phyloP scores from a whole-genome alignment of 2,797 vertebrate species.

The Hylomyscus alleni region DNA sequence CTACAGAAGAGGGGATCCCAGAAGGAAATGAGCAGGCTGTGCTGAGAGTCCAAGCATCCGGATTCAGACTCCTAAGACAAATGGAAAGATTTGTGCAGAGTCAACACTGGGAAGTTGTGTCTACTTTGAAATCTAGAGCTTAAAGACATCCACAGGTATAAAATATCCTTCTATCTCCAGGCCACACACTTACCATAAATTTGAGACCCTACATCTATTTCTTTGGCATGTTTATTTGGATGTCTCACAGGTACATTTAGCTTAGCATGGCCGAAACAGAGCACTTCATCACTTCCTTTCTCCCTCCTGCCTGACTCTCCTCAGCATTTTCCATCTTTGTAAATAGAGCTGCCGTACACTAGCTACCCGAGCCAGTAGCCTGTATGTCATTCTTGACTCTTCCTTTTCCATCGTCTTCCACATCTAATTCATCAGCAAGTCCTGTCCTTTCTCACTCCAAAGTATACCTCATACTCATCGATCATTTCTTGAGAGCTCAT shows the following conservation, averaged over 20 bases:
- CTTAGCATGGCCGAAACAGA: constrained; percentile 15
- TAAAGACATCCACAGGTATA: not conserved
- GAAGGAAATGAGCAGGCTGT: constrained; percentile 3
- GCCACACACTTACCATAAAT: not conserved
- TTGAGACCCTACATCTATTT: not conserved
- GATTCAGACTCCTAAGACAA: not conserved
- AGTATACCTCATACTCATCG: not conserved
- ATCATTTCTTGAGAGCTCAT: constrained; percentile 33
- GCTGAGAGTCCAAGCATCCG: constrained; percentile 29
- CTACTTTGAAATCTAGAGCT: not conserved
- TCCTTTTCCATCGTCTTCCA: constrained; percentile 36
- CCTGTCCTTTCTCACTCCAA: constrained; percentile 59
- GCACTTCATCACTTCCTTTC: not conserved
- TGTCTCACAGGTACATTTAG: constrained; percentile 17
- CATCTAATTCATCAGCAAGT: constrained; percentile 57
- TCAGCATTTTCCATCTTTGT: constrained; percentile 65
- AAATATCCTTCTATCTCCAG: not conserved
- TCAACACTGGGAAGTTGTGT: not conserved
- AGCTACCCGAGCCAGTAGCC: constrained; percentile 63
- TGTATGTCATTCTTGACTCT: constrained; percentile 33
- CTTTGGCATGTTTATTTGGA: constrained; percentile 41
- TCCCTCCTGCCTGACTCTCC: not conserved
- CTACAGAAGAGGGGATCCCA: not conserved
- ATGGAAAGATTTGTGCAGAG: not conserved
- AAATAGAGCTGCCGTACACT: not conserved